Evolutionary conservation across 2,888 invertebrate genomes (phyloP).

Genomic region (Cantharis rustica): DNA sequence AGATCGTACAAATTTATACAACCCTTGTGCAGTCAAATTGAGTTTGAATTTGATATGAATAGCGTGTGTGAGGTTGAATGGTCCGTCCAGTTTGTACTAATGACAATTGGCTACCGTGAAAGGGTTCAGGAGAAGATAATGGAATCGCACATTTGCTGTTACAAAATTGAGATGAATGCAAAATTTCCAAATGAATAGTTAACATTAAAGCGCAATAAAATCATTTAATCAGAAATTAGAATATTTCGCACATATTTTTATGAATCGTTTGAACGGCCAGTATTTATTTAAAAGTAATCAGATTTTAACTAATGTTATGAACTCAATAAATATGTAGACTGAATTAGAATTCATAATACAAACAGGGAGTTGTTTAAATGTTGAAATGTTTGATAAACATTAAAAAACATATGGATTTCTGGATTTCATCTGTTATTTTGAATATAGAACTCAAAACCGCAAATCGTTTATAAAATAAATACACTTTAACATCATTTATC

Average conservation of each 20-base stretch:
- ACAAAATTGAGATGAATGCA: slow-evolving; percentile 42
- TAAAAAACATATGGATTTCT: slow-evolving; percentile 54
- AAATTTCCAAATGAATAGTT: slow-evolving; percentile 33
- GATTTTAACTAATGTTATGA: slow-evolving; percentile 52
- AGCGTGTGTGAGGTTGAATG: slow-evolving; percentile 46
- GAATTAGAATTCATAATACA: slow-evolving; percentile 51
- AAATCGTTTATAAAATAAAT: slow-evolving; percentile 22
- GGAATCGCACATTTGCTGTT: slow-evolving; percentile 50
- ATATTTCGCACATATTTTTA: slow-evolving; percentile 30
- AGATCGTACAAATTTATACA: slow-evolving; percentile 48
- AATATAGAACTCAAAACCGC: slow-evolving; percentile 29
- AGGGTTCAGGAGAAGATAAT: slow-evolving; percentile 50
- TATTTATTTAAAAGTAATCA: slow-evolving; percentile 53
- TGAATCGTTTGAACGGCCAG: slow-evolving; percentile 39
- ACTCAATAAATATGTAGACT: slow-evolving; percentile 50
- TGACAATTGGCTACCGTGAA: slow-evolving; percentile 53
- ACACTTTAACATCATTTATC: slow-evolving; percentile 22
- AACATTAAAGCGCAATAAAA: slow-evolving; percentile 16
- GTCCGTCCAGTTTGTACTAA: slow-evolving; percentile 49
- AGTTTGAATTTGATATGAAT: slow-evolving; percentile 52
- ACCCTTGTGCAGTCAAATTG: slow-evolving; percentile 49
- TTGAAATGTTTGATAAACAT: slow-evolving; percentile 55
- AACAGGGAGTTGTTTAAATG: slow-evolving; percentile 50
- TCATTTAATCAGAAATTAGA: slow-evolving; percentile 12
- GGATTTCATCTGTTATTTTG: slow-evolving; percentile 47